Evolutionary conservation across 2,888 invertebrate species (phyloP), one percentile per base, ranked within the genome.

Genomic region (Orchesella flavescens): DNA sequence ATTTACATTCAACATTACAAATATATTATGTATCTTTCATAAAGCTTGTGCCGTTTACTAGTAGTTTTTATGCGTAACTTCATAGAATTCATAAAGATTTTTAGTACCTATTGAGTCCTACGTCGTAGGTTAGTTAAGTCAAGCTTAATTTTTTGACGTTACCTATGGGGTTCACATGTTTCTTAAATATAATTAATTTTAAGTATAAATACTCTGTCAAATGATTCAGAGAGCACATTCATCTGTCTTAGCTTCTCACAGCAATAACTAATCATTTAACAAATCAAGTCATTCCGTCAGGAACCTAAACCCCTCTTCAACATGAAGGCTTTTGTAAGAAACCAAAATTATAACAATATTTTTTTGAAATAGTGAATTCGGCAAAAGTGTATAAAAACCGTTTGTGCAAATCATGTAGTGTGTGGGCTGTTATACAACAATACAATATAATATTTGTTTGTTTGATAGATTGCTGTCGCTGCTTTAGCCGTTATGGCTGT

Each of bases 251-350:
- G 21, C 46, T 68, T 78, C 61, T 59, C n/a, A 66, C 43, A 77
- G 46, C 43, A 71, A 24, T 21, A 7, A 61, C 57, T 43, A n/a
- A n/a, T n/a, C n/a, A n/a, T n/a, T 44, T 19, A 10, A 12, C n/a
- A 12, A 55, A 19, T 19, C 44, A 15, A 21, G 61, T 12, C 2
- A n/a, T 65, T 65, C 72, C 65, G 15, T 19, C 12, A 71, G 55
- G 23, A 63, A 72, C 63, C 13, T 63, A 19, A 55, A 63, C n/a
- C n/a, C 9, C 2, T 7, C 5, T 72, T 79, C 79, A 79, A 44
- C 79, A 79, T 79, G 79, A 79, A 79, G 65, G 53, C 72, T 72
- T 79, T 79, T 15, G 79, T 79, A 79, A 79, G 78, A 61, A 61
- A 24, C 17, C 7, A n/a, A n/a, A n/a, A n/a, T n/a, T n/a, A 15